Percentiles rank a stretch among this genome's conserved stretches.
phyloP scores from a whole-genome alignment of 2,113 vertebrate genomes.

The Eira barbara region DNA sequence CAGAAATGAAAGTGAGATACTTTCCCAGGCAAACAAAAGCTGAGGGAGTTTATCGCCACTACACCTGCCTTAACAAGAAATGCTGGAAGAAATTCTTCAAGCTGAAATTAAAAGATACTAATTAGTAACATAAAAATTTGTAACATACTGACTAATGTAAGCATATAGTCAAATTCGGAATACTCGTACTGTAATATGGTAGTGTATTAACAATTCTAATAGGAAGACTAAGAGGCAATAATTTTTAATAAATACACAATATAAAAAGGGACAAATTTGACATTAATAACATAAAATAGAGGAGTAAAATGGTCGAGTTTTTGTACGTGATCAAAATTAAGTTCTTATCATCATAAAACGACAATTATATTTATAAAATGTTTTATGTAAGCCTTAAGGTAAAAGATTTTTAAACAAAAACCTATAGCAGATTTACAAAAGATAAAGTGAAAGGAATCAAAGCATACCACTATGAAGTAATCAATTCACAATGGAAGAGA shows the following conservation, averaged over 20 bases:
- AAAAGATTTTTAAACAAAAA: not conserved
- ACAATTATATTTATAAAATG: not conserved
- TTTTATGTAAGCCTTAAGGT: not conserved
- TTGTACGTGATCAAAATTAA: not conserved
- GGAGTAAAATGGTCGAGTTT: not conserved
- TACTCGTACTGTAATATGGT: not conserved
- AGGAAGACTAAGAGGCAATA: not conserved
- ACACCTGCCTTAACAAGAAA: not conserved
- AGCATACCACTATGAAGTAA: not conserved
- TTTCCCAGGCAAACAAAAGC: not conserved
- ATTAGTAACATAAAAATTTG: not conserved
- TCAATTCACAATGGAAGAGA: not conserved
- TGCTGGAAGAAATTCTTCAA: not conserved
- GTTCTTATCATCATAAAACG: not conserved
- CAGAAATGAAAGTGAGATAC: not conserved
- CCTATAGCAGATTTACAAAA: not conserved
- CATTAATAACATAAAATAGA: not conserved
- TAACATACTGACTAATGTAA: not conserved
- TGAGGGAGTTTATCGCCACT: not conserved
- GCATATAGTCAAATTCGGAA: not conserved
- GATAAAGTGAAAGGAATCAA: not conserved
- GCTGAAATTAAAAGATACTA: not conserved
- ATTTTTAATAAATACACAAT: not conserved
- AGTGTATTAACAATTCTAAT: not conserved
- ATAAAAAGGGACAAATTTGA: not conserved